Evolutionary conservation across 2,113 vertebrate genomes (phyloP).

Genomic region (Atractosteus spatula): DNA sequence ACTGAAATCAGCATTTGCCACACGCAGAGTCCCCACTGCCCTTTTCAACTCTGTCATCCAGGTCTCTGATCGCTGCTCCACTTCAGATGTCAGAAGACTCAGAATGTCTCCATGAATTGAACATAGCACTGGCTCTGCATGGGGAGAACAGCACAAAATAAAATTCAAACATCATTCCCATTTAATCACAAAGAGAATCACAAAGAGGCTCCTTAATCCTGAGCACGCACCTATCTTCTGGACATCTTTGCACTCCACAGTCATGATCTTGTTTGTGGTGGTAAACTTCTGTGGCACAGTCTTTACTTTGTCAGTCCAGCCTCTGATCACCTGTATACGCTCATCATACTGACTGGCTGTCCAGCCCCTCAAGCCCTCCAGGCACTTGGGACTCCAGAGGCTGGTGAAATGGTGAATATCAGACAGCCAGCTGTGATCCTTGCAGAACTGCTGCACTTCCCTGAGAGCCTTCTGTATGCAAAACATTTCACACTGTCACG

Average conservation of each 20-base stretch:
- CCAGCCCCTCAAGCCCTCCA: conserved; percentile 55
- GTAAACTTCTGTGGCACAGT: conserved; percentile 38
- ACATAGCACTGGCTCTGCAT: conserved; percentile 54
- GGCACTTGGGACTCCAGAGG: conserved; percentile 51
- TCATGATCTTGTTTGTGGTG: conserved; percentile 62
- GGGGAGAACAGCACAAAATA: conserved; percentile 17
- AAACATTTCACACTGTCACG: too few relatives aligned
- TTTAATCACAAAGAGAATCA: too few relatives aligned
- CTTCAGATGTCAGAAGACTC: conserved; percentile 49
- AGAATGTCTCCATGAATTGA: conserved; percentile 52
- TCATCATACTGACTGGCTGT: conserved; percentile 48
- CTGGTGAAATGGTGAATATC: conserved; percentile 50
- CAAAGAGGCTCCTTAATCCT: too few relatives aligned
- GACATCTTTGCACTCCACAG: conserved; percentile 47
- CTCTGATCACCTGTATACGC: conserved; percentile 45
- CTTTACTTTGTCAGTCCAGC: conserved; percentile 51
- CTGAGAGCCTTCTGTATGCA: conserved; percentile 49
- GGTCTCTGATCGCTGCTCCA: conserved; percentile 42
- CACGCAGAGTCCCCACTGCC: conserved; percentile 43
- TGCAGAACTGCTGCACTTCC: conserved; percentile 61
- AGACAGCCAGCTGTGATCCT: conserved; percentile 54
- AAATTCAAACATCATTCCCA: not conserved
- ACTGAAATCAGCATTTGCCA: conserved; percentile 48
- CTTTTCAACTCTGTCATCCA: conserved; percentile 56
- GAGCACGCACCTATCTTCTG: conserved; percentile 56